Conservation (phyloP, 2,797 vertebrate species). For the Gobionotothen gibberifrons region DNA sequence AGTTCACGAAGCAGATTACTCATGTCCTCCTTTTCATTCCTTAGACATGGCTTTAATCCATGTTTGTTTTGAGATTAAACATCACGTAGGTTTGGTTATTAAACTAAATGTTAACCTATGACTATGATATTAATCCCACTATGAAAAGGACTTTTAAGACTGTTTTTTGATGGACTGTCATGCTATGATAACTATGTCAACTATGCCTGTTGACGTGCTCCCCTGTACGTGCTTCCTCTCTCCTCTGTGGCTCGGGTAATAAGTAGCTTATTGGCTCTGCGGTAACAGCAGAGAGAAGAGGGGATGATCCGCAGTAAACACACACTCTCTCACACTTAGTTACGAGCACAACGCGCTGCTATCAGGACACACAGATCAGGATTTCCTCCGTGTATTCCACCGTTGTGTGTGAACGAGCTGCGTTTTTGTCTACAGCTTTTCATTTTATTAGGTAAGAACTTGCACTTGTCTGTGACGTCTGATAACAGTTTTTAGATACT, state of each 20-base stretch:
- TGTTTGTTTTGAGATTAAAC: neutral
- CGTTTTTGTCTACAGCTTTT: neutral
- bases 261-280: constrained; percentile 52
- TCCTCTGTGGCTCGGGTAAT: constrained; percentile 2
- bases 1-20: neutral
- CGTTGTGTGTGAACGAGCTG: neutral
- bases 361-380: neutral
- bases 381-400: neutral
- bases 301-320: constrained; percentile 29
- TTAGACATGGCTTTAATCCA: neutral
- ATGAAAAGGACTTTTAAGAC: constrained; percentile 36
- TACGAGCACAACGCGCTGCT: neutral
- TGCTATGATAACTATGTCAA: too few species aligned
- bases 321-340: neutral
- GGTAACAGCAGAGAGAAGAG: constrained; percentile 2
- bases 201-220: neutral
- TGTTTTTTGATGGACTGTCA: constrained; percentile 15
- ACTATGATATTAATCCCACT: neutral
- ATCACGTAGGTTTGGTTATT: neutral
- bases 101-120: neutral
- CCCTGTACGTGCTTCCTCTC: neutral
- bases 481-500: neutral
- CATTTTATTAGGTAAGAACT: neutral
- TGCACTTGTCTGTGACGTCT: neutral
- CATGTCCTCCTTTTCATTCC: neutral